Evolutionary conservation across 2,888 invertebrate genomes (phyloP), one percentile per base, ranked within the genome.

Genomic region (Seira musarum): DNA sequence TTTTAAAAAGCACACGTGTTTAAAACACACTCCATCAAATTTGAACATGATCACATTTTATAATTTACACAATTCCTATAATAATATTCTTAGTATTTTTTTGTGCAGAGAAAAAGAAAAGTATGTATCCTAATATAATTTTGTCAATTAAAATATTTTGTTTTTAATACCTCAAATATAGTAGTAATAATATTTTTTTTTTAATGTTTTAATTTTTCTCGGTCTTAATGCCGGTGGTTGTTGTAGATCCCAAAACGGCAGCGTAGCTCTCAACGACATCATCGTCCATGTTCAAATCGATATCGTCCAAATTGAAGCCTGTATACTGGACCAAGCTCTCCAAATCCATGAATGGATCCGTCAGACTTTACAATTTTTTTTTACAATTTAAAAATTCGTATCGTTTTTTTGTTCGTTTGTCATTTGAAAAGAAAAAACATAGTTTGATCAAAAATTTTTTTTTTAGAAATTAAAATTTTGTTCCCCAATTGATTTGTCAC

Each of bases 271-370:
- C 60, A 10, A 69, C 69, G 30, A 69, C 69, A 60, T 82, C 82
- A 66, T 80, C 80, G 21, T 79, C 82, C 66, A 79, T 78, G 63
- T 70, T 75, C 61, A 82, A 67, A 40, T 78, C 81, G 72, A 82
- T 82, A 46, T 82, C 82, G 25, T 82, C 82, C 63, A 82, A 64
- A 35, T 76, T 75, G 71, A 82, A 63, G 30, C 82, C 82, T 10
- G 82, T 70, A 63, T 79, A 74, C 66, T 82, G 82, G 22, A 79
- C 79, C 67, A 82, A 78, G 70, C 67, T 75, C 60, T 82, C 82
- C 73, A 79, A 69, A 78, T 82, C 82, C 82, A 82, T 74, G 46
- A 78, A 81, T 35, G 81, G 81, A 68, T 81, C 81, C 67, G 76
- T 81, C 60, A 73, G 61, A 49, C 57, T 46, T 40, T 24, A 66